A percentile compares a stretch with the other conserved stretches of the same genome.
phyloP scores from a whole-genome alignment of 2,113 vertebrate species.

The Beaufortia kweichowensis region DNA sequence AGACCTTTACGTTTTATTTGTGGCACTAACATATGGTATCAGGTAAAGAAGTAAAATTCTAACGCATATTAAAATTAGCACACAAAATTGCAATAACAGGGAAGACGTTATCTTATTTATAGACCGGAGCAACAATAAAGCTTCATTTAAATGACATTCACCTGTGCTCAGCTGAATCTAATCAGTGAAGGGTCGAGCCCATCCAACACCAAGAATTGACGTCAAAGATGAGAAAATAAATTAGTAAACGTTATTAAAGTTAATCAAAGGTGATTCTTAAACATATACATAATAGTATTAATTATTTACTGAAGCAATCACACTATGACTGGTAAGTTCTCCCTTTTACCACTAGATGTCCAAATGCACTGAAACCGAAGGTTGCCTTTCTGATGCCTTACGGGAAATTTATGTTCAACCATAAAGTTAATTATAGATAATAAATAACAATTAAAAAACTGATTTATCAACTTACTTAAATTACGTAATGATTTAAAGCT shows the following conservation, averaged over 20 bases:
- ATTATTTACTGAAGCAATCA: too few species aligned
- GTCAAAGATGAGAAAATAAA: background rate
- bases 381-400: too few species aligned
- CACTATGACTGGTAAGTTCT: background rate
- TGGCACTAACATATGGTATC: too few species aligned
- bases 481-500: too few species aligned
- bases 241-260: background rate
- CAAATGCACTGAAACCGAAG: background rate
- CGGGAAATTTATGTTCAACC: background rate
- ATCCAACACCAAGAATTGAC: background rate
- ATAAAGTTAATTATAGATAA: background rate
- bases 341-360: slow-evolving; percentile 12
- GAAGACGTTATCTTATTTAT: too few species aligned
- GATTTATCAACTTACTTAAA: too few species aligned
- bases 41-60: too few species aligned
- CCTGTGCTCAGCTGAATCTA: background rate
- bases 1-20: too few species aligned
- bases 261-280: background rate
- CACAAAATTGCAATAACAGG: background rate
- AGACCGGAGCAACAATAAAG: too few species aligned
- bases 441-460: too few species aligned
- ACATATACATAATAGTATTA: too few species aligned
- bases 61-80: too few species aligned
- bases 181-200: background rate
- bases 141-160: background rate